Evolutionary conservation across 2,888 invertebrate genomes (phyloP).

Genomic region (Dryomyza anilis): DNA sequence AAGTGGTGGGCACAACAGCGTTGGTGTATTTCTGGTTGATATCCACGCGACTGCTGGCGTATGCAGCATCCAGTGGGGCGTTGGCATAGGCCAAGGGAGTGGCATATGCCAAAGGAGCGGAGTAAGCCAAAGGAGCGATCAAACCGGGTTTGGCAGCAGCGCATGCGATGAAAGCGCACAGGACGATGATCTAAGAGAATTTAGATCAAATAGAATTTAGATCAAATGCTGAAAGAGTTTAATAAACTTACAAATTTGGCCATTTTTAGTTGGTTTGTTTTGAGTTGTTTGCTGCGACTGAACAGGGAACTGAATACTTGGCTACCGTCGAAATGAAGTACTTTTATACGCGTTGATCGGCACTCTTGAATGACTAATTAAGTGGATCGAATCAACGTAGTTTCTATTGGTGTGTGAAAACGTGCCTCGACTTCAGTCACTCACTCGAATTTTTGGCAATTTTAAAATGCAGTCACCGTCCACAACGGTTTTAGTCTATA

Average conservation of each 20-base stretch:
- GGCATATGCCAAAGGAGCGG: constrained; percentile 27
- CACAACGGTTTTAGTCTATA: no score
- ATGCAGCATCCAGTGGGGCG: constrained; percentile 29
- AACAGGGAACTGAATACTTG: constrained; percentile 14
- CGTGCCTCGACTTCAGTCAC: constrained; percentile 10
- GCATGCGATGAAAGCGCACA: constrained; percentile 34
- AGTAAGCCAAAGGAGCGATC: constrained; percentile 29
- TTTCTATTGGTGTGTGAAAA: neutral
- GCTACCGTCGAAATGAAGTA: neutral
- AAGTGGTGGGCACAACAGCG: constrained; percentile 25
- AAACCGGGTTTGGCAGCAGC: constrained; percentile 28
- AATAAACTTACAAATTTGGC: constrained; percentile 27
- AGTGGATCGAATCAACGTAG: neutral
- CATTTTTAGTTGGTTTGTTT: constrained; percentile 14
- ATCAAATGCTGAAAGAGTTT: neutral
- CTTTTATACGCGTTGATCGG: constrained; percentile 15
- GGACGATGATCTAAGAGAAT: constrained; percentile 27
- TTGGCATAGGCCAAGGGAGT: constrained; percentile 31
- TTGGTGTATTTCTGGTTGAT: constrained; percentile 33
- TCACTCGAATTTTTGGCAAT: neutral
- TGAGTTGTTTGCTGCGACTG: constrained; percentile 6
- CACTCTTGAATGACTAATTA: no score
- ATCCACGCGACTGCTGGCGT: constrained; percentile 28
- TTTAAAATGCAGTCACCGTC: neutral
- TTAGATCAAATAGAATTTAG: neutral